Conservation (phyloP, 2,797 vertebrate species). For the Gobionotothen gibberifrons region DNA sequence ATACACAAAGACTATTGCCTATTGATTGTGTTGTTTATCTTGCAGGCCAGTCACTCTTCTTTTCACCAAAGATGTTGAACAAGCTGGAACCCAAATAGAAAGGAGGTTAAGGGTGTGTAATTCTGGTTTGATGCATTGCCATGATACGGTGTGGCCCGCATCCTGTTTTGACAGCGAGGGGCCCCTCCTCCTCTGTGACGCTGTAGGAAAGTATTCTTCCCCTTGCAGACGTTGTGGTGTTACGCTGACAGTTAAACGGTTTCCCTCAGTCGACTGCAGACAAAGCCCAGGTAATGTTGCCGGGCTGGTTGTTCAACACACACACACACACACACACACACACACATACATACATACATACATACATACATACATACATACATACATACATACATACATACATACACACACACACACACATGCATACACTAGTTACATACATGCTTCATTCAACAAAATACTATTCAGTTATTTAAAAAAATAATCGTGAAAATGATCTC, state of each 20-base stretch:
- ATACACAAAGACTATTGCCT: neutral
- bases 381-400: neutral
- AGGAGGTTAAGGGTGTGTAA: slow-evolving; percentile 36
- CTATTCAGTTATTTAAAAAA: too few relatives aligned
- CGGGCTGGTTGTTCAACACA: slow-evolving; percentile 20
- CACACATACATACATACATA: neutral
- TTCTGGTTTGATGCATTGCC: slow-evolving; percentile 47
- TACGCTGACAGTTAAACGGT: slow-evolving; percentile 63
- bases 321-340: neutral
- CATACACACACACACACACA: neutral
- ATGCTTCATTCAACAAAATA: too few relatives aligned
- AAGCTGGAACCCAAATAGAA: slow-evolving; percentile 35
- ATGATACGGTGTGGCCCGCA: slow-evolving; percentile 61
- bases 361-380: too few relatives aligned
- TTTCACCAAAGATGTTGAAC: slow-evolving; percentile 35
- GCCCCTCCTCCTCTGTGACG: slow-evolving; percentile 48
- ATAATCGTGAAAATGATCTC: too few relatives aligned
- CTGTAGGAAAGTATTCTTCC: slow-evolving; percentile 55
- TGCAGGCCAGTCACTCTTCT: slow-evolving; percentile 22
- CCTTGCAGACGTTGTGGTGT: slow-evolving; percentile 40
- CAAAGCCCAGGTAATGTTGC: slow-evolving; percentile 40
- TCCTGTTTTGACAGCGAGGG: slow-evolving; percentile 70
- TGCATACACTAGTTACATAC: too few relatives aligned
- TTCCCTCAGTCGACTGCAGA: slow-evolving; percentile 8
- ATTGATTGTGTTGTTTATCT: slow-evolving; percentile 27